phyloP scores from a whole-genome alignment of 2,113 vertebrate species.

The Lagopus leucura region DNA sequence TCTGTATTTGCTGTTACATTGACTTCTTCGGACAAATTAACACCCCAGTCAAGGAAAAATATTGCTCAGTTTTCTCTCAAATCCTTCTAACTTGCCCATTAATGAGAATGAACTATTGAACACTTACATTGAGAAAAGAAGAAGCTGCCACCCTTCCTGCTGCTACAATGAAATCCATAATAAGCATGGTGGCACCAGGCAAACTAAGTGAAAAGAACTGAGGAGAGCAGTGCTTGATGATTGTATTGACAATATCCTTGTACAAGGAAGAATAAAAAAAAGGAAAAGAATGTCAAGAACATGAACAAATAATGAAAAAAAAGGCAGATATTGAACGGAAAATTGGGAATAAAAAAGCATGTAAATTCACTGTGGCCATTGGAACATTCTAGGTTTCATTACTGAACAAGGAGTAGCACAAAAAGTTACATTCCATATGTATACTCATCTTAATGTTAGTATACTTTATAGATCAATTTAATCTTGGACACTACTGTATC shows the following conservation, averaged over 20 bases:
- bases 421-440: background rate
- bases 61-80: background rate
- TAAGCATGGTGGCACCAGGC: conserved; percentile 96
- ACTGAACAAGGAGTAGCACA: background rate
- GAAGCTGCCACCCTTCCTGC: conserved; percentile 94
- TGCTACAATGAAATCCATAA: conserved; percentile 97
- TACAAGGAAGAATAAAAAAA: conserved; percentile 21
- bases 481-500: background rate
- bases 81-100: background rate
- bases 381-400: background rate
- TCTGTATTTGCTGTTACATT: background rate
- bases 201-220: conserved; percentile 96
- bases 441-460: background rate
- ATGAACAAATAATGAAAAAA: background rate
- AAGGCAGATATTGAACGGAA: conserved; percentile 1
- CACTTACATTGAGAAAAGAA: conserved; percentile 94
- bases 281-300: background rate
- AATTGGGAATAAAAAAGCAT: background rate
- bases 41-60: background rate
- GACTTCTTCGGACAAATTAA: background rate
- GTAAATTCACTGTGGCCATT: background rate
- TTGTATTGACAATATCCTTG: conserved; percentile 99
- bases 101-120: conserved; percentile 41
- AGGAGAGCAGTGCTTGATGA: conserved; percentile 98
- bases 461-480: background rate